These are phyloP conservation scores for Phalanger gymnotis DNA, from an alignment of 2,797 vertebrate genomes.

Conservation along the genomic window DNA sequence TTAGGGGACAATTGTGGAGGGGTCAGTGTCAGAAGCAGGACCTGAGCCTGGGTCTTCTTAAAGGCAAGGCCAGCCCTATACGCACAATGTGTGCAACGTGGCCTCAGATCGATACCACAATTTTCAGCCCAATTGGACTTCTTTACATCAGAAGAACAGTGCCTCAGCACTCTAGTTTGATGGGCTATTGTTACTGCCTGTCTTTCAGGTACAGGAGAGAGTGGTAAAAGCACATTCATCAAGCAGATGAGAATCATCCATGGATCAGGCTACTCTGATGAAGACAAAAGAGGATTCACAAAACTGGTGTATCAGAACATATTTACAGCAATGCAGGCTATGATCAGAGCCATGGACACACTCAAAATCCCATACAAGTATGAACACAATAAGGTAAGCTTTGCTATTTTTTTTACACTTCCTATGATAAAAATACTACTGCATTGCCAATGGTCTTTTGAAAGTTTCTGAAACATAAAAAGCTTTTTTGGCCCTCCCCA, in stretches of 20 bases:
- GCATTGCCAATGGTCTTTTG: background rate
- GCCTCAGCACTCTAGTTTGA: slow-evolving; percentile 62
- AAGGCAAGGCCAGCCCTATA: background rate
- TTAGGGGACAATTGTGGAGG: background rate
- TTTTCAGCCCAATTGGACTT: background rate
- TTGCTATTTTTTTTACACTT: slow-evolving; percentile 43
- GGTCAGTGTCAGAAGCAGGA: background rate
- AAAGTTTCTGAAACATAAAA: background rate
- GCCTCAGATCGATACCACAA: background rate
- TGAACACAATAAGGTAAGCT: slow-evolving; percentile 94
- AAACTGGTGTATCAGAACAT: slow-evolving; percentile 98
- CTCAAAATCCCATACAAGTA: slow-evolving; percentile 97
- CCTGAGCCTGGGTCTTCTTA: background rate
- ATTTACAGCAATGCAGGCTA: slow-evolving; percentile 96
- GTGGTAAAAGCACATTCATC: slow-evolving; percentile 97
- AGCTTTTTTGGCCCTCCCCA: background rate
- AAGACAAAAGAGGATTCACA: slow-evolving; percentile 95
- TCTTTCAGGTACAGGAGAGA: slow-evolving; percentile 94
- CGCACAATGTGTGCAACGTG: background rate
- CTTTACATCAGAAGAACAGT: background rate
- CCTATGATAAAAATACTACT: background rate
- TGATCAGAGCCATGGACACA: slow-evolving; percentile 94
- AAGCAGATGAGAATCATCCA: slow-evolving; percentile 99
- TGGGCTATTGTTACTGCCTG: slow-evolving; percentile 62
- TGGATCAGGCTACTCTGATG: slow-evolving; percentile 94